Evolutionary conservation across 2,888 invertebrate species (phyloP).

Genomic region (Chymomyza amoena): DNA sequence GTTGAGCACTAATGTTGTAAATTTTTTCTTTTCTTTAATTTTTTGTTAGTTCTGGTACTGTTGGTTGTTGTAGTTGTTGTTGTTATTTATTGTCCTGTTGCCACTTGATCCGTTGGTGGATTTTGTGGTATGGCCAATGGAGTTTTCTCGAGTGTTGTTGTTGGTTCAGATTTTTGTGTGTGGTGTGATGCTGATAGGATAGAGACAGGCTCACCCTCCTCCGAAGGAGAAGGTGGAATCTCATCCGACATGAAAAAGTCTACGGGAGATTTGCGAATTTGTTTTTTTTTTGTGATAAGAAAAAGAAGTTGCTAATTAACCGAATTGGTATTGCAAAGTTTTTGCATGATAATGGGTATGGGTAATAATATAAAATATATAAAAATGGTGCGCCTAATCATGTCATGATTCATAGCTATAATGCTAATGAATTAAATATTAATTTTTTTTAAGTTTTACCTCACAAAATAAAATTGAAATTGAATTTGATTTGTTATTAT

Average conservation of each 20-base stretch:
- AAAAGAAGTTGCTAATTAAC: neutral
- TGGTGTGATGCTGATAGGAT: constrained; percentile 42
- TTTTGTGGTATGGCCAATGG: constrained; percentile 61
- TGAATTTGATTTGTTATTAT: constrained; percentile 20
- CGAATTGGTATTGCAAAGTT: neutral
- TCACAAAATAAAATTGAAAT: constrained; percentile 41
- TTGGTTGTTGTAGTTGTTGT: constrained; percentile 40
- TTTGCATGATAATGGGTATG: constrained; percentile 12
- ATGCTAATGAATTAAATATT: constrained; percentile 32
- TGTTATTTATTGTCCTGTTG: constrained; percentile 55
- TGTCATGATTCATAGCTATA: constrained; percentile 44
- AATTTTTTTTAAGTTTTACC: constrained; percentile 45
- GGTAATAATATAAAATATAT: neutral
- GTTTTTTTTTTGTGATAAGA: constrained; percentile 4
- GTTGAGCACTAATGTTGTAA: neutral
- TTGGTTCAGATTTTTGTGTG: constrained; percentile 61
- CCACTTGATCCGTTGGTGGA: constrained; percentile 60
- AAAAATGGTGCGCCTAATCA: constrained; percentile 48
- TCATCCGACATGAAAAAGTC: constrained; percentile 64
- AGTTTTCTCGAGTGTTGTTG: constrained; percentile 69
- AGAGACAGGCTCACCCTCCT: constrained; percentile 39
- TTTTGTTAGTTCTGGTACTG: constrained; percentile 16
- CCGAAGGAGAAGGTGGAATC: constrained; percentile 53
- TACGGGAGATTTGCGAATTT: constrained; percentile 52
- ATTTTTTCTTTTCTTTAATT: neutral